Percentiles rank a stretch among this genome's conserved stretches.
phyloP scores from a whole-genome alignment of 2,113 vertebrate species.

The Callopanchax toddi region DNA sequence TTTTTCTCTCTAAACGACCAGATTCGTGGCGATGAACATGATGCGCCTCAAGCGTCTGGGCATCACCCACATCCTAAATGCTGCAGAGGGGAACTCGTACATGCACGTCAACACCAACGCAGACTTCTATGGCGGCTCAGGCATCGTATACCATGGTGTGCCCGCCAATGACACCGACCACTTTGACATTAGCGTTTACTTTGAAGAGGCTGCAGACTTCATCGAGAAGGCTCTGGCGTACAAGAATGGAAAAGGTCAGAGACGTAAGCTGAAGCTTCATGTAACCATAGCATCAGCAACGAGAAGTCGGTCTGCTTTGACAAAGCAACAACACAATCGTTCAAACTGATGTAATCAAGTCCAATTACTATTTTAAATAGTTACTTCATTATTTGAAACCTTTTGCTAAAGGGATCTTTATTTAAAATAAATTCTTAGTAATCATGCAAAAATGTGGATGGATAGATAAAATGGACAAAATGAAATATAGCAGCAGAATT shows the following conservation, averaged over 20 bases:
- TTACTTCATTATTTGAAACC: no score
- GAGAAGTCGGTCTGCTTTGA: no score
- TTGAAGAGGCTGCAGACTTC: conserved; percentile 92
- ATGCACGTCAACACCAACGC: conserved; percentile 96
- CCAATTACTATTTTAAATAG: no score
- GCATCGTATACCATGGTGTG: conserved; percentile 90
- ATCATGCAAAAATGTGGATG: no score
- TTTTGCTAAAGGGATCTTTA: no score
- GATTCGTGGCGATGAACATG: conserved; percentile 88
- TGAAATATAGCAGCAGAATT: no score
- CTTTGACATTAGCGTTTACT: conserved; percentile 93
- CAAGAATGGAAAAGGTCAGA: conserved; percentile 85
- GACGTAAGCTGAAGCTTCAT: background rate
- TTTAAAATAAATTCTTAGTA: no score
- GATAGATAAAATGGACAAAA: no score
- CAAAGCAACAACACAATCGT: no score
- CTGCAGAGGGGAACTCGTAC: conserved; percentile 92
- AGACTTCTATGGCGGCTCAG: conserved; percentile 87
- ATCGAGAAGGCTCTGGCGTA: conserved; percentile 88
- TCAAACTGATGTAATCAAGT: no score
- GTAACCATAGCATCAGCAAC: no score
- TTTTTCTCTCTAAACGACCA: conserved; percentile 47
- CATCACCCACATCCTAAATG: conserved; percentile 94
- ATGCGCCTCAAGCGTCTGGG: conserved; percentile 84
- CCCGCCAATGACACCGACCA: conserved; percentile 91